Evolutionary conservation across 2,797 vertebrate species (phyloP).

Genomic region (Oceanodroma leucorhoa): DNA sequence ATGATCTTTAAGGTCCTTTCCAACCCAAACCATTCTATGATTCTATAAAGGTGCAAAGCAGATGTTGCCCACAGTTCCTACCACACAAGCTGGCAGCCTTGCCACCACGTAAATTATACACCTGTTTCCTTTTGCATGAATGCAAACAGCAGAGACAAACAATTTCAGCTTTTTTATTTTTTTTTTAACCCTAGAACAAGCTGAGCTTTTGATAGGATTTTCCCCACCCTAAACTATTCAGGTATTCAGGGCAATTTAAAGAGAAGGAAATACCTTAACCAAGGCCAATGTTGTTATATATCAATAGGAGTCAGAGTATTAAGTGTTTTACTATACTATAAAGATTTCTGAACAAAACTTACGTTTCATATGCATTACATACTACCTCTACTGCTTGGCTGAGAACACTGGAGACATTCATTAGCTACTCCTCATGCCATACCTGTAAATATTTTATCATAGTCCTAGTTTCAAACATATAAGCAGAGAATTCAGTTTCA

Average conservation of each 20-base stretch:
- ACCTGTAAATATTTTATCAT: slow-evolving; percentile 60
- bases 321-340: background rate
- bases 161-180: background rate
- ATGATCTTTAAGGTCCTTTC: too few relatives aligned
- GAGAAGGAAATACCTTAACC: background rate
- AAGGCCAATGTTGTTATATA: background rate
- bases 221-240: background rate
- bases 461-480: slow-evolving; percentile 51
- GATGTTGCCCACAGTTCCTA: background rate
- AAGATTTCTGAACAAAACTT: background rate
- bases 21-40: too few relatives aligned
- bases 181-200: background rate
- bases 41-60: background rate
- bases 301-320: background rate
- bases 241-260: background rate
- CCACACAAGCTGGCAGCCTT: background rate
- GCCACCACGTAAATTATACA: background rate
- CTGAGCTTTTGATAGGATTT: background rate
- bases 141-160: background rate
- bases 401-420: slow-evolving; percentile 32
- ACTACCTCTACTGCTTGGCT: background rate
- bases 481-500: slow-evolving; percentile 22
- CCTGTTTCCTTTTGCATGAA: background rate
- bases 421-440: slow-evolving; percentile 13
- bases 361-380: background rate